These are phyloP conservation scores for Cephus spinipes DNA, from an alignment of 2,888 invertebrate genomes.

Conservation along the genomic window DNA sequence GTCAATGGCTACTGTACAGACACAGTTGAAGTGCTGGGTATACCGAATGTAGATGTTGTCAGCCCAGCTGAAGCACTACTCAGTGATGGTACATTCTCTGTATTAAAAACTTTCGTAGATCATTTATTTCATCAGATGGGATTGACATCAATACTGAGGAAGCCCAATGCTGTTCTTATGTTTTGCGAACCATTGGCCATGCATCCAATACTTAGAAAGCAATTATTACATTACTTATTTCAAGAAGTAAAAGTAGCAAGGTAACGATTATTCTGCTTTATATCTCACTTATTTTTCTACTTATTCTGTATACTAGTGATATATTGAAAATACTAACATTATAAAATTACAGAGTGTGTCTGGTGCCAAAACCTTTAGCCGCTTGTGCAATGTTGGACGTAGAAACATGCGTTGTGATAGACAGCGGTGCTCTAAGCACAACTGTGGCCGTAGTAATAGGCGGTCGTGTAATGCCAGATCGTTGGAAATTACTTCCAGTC, in stretches of 20 bases:
- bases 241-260: slow-evolving; percentile 65
- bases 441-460: slow-evolving; percentile 65
- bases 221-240: slow-evolving; percentile 64
- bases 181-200: slow-evolving; percentile 65
- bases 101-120: slow-evolving; percentile 61
- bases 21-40: slow-evolving; percentile 59
- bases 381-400: slow-evolving; percentile 62
- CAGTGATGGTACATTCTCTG: slow-evolving; percentile 57
- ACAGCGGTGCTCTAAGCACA: slow-evolving; percentile 66
- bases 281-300: background rate
- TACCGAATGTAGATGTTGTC: slow-evolving; percentile 63
- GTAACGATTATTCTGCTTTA: slow-evolving; percentile 37
- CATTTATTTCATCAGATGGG: slow-evolving; percentile 65
- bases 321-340: background rate
- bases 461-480: slow-evolving; percentile 61
- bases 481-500: slow-evolving; percentile 62
- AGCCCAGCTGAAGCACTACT: slow-evolving; percentile 64
- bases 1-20: slow-evolving; percentile 64
- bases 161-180: slow-evolving; percentile 63
- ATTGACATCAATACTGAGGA: slow-evolving; percentile 56
- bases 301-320: background rate
- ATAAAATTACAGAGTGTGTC: slow-evolving; percentile 55
- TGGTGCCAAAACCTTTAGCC: slow-evolving; percentile 65
- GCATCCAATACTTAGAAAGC: slow-evolving; percentile 59
- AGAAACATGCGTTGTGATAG: slow-evolving; percentile 66